Evolutionary conservation across 1,140 invertebrate genomes (phyloP), one percentile per base, ranked within the genome.

Genomic region (Aphis craccivora): DNA sequence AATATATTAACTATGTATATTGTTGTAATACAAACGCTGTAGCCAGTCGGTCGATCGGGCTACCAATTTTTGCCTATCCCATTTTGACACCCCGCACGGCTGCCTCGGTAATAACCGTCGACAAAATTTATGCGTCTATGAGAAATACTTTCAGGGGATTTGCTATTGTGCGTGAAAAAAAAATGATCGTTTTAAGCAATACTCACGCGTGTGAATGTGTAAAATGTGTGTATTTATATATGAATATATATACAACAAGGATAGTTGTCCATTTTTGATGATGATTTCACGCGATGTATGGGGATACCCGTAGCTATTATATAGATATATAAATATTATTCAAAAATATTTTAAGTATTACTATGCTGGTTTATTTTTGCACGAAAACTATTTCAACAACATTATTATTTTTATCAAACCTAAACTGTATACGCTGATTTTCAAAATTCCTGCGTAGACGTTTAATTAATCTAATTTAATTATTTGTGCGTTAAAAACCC

Each of bases 1-100:
- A 84, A 84, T 30, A 76, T 76, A 76, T 76, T 76, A n/a, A 76
- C 60, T n/a, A 76, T 76, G 60, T n/a, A 76, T 76, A 76, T 76
- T n/a, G 60, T 76, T 76, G 60, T n/a, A n/a, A n/a, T 76, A 76
- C n/a, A n/a, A 76, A 18, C 60, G 60, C 30, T n/a, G 60, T n/a
- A n/a, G 60, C 60, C 60, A 76, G 60, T 76, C 60, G 30, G 60
- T 76, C 60, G 60, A 5, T n/a, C 5, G 30, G 60, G n/a, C 60
- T 76, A 76, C 60, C 60, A 76, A 76, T 76, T 76, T 76, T 76
- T 76, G 30, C 60, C 60, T 76, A 76, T 76, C 60, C 60, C n/a
- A n/a, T 76, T 76, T 76, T n/a, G 60, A 76, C 60, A 76, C 14
- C 60, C 60, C 60, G 18, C 60, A 18, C 60, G 60, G n/a, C 60